Base-by-base conservation (phyloP, 2,888 invertebrate species). In the Achlya flavicornis region DNA sequence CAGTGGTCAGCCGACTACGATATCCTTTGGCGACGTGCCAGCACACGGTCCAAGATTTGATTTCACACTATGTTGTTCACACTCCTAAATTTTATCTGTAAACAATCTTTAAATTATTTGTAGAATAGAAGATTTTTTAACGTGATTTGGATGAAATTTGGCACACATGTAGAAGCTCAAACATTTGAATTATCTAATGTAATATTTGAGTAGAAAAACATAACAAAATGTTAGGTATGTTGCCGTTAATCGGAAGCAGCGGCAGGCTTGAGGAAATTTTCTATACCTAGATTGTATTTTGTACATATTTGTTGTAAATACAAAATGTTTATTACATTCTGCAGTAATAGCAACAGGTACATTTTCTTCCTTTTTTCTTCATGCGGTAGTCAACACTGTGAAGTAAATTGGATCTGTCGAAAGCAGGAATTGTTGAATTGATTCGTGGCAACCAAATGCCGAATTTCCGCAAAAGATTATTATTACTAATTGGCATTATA, bases 371-470 rank as follows among this genome's bases (percentile, higher is more conserved):
- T 35, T 58, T 58, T 33, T n/a, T 58, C 32, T 38, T 10, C 12
- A 58, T 14, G 35, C 6, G 14, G 32, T 14, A 14, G 58, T 58
- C 35, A 58, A 12, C 33, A 58, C 33, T 58, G 35, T 14, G 58
- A 58, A 58, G 33, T 58, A 62, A 67, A 70, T 67, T 63, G 66
- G 53, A 63, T 26, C 66, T 67, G 66, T 66, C 67, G 65, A 64
- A 35, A 43, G 38, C 67, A 68, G 58, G 58, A 12, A 46, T 33
- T 63, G 61, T 57, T 61, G 64, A 63, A 64, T 57, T 62, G 26
- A 62, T 53, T 57, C 16, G 43, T 16, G 32, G 62, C 35, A 35
- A n/a, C 11, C 19, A 38, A 61, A 38, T 41, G 38, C 41, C 26
- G 58, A 60, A 57, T 62, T 58, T 41, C 38, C 32, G 57, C 62